Conservation (phyloP, 2,888 invertebrate genomes). For the Nomada fabriciana region DNA sequence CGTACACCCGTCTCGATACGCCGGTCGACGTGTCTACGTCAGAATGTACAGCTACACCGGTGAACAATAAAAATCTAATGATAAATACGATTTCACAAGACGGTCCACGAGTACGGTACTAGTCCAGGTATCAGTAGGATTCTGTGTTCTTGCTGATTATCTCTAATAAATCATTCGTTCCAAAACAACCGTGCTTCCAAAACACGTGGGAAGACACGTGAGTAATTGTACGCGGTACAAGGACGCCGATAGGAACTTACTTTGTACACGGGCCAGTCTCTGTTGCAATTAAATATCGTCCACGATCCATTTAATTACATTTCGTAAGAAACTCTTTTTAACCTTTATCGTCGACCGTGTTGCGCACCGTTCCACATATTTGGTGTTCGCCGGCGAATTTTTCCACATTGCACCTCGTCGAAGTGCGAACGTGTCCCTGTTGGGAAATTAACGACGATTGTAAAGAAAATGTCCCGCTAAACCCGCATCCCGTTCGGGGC, state of each 20-base stretch:
- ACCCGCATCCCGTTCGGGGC: constrained; percentile 32
- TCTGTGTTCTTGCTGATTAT: not conserved
- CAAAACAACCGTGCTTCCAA: not conserved
- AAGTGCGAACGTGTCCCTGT: not conserved
- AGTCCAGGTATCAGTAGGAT: constrained; percentile 7
- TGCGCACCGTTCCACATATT: not conserved
- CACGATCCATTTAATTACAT: not conserved
- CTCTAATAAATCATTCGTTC: constrained; percentile 15
- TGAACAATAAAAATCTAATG: not conserved
- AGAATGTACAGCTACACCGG: not conserved
- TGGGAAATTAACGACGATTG: constrained; percentile 20
- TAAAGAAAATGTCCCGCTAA: constrained; percentile 28
- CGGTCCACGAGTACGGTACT: not conserved
- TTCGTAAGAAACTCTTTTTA: not conserved
- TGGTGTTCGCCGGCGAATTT: not conserved
- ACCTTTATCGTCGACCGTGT: not conserved
- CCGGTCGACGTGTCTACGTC: no score
- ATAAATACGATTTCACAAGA: not conserved
- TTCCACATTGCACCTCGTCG: not conserved
- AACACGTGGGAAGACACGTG: constrained; percentile 1
- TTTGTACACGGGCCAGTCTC: not conserved
- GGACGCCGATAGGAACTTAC: not conserved
- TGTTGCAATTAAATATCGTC: not conserved
- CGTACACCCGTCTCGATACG: no score
- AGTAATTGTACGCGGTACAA: not conserved